phyloP scores from a whole-genome alignment of 2,113 vertebrate species.

The Cygnus buccinator region DNA sequence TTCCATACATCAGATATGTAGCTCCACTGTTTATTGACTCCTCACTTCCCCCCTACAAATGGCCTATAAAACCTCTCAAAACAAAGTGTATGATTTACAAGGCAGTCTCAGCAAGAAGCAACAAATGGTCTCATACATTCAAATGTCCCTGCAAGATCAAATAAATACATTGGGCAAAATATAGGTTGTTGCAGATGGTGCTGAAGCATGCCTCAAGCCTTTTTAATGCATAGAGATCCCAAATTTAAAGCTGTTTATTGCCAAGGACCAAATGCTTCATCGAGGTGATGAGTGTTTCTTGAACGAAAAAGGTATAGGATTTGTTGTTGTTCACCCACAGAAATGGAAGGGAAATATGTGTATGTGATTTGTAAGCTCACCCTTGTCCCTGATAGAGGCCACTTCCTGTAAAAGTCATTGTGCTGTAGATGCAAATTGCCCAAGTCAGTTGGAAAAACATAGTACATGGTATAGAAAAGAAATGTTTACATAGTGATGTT shows the following conservation, averaged over 20 bases:
- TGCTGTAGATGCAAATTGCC: not conserved
- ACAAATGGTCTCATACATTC: slow-evolving; percentile 25
- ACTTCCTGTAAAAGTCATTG: not conserved
- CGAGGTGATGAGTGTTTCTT: not conserved
- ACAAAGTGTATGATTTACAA: slow-evolving; percentile 57
- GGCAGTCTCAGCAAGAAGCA: slow-evolving; percentile 30
- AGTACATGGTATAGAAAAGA: not conserved
- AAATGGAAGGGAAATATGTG: not conserved
- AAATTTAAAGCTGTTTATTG: not conserved
- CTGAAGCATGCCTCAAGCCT: not conserved
- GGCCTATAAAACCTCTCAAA: slow-evolving; percentile 59
- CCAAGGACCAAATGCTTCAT: not conserved
- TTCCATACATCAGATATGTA: not conserved
- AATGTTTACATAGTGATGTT: not conserved
- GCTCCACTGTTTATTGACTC: slow-evolving; percentile 56
- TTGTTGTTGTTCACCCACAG: not conserved
- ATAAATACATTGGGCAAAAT: not conserved
- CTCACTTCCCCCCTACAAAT: slow-evolving; percentile 24
- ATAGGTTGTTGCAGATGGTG: not conserved
- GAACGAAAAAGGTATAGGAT: not conserved
- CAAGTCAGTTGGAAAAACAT: not conserved
- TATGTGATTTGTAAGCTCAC: not conserved
- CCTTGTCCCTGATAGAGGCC: not conserved
- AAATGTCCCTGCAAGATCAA: slow-evolving; percentile 11
- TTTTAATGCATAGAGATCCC: not conserved